These are phyloP conservation scores for Lethrus apterus DNA, from an alignment of 1,140 invertebrate species.

Conservation along the genomic window DNA sequence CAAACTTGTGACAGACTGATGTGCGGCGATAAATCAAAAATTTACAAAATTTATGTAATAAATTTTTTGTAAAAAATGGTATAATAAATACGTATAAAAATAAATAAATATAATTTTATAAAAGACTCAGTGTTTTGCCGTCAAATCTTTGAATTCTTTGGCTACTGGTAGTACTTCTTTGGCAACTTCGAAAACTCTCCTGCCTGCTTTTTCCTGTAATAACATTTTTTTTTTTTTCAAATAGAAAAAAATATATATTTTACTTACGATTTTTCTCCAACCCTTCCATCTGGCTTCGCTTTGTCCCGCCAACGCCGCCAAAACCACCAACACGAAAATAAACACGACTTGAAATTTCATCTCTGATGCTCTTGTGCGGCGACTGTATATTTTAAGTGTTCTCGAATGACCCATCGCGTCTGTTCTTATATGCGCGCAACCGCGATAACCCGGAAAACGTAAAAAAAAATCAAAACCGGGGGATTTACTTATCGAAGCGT, in stretches of 20 bases:
- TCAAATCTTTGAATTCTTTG: constrained; percentile 20
- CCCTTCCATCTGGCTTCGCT: constrained; percentile 19
- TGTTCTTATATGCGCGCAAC: neutral
- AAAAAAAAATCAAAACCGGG: neutral
- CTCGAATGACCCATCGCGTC: neutral
- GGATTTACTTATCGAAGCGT: neutral
- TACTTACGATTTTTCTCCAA: constrained; percentile 20
- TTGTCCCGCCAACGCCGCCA: constrained; percentile 10
- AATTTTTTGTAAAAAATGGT: too few relatives aligned
- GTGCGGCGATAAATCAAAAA: too few relatives aligned
- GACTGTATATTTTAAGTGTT: neutral
- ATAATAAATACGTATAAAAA: too few relatives aligned
- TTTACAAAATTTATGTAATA: too few relatives aligned
- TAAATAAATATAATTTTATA: too few relatives aligned
- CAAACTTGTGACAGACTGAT: too few relatives aligned
- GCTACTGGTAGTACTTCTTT: constrained; percentile 26
- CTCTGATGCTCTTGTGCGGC: constrained; percentile 1
- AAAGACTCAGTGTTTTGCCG: too few relatives aligned
- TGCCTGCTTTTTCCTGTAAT: constrained; percentile 27
- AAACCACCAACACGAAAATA: constrained; percentile 5
- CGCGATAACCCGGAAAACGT: too few relatives aligned
- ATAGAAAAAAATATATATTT: neutral
- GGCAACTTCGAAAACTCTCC: constrained; percentile 23
- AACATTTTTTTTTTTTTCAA: constrained; percentile 1
- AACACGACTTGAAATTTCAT: constrained; percentile 21